Conservation (phyloP, 2,797 vertebrate species). For the Sebastiscus albofasciatus region DNA sequence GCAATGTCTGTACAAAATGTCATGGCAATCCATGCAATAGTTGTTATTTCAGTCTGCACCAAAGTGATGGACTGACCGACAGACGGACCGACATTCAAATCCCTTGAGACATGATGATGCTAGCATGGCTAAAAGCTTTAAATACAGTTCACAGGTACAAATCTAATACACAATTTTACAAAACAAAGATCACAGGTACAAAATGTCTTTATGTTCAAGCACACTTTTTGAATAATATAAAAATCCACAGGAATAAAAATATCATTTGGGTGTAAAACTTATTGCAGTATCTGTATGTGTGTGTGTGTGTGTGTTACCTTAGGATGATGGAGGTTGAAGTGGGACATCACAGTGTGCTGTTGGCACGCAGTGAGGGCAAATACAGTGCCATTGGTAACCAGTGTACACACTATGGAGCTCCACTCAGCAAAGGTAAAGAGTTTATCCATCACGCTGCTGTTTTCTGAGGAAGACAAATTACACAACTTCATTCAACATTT, state of each 20-base stretch:
- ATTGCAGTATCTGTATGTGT: background rate
- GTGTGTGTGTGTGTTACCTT: slow-evolving; percentile 29
- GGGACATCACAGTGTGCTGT: slow-evolving; percentile 78
- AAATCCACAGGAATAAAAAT: background rate
- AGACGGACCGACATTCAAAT: background rate
- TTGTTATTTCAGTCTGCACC: background rate
- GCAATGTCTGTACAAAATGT: too few species aligned
- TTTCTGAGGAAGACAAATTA: background rate
- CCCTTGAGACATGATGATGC: background rate
- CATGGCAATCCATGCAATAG: background rate
- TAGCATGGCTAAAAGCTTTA: background rate
- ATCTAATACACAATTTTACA: background rate
- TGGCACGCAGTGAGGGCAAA: slow-evolving; percentile 79
- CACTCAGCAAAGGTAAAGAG: slow-evolving; percentile 85
- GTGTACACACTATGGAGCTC: slow-evolving; percentile 86
- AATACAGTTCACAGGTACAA: background rate
- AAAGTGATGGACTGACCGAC: background rate
- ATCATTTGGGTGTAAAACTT: background rate
- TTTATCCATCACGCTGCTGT: background rate
- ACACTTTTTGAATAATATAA: background rate
- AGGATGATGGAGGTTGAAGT: slow-evolving; percentile 88
- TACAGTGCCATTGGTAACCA: slow-evolving; percentile 85
- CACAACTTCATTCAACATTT: background rate
- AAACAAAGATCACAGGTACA: background rate
- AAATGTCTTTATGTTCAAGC: background rate